Evolutionary conservation across 2,888 invertebrate species (phyloP).

Genomic region (Meta bourneti): DNA sequence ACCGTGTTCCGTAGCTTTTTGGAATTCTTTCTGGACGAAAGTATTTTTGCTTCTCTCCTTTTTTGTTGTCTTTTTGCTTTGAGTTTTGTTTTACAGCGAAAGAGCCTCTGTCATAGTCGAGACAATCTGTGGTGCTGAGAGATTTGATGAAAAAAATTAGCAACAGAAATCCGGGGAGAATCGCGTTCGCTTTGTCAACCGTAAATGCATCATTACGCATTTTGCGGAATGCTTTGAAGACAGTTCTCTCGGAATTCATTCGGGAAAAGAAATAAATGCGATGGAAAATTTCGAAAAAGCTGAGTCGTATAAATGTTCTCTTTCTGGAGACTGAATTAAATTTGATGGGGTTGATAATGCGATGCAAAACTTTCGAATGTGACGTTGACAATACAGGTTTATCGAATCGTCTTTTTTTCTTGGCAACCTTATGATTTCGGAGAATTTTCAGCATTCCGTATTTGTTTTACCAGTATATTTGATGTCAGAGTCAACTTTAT

Average conservation of each 20-base stretch:
- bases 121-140: slow-evolving; percentile 12
- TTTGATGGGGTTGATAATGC: background rate
- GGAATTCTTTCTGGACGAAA: slow-evolving; percentile 9
- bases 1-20: background rate
- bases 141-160: background rate
- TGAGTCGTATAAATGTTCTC: background rate
- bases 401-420: background rate
- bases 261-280: background rate
- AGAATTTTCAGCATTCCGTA: background rate
- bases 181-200: slow-evolving; percentile 36
- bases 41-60: slow-evolving; percentile 1
- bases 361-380: background rate
- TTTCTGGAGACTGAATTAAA: background rate
- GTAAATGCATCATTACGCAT: slow-evolving; percentile 32
- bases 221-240: slow-evolving; percentile 16
- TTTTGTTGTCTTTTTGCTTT: background rate
- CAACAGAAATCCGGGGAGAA: background rate
- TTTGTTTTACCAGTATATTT: background rate
- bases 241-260: background rate
- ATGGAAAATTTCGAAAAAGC: background rate
- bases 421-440: background rate
- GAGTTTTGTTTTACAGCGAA: slow-evolving; percentile 17
- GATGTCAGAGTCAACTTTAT: no score
- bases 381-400: background rate
- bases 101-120: background rate